Evolutionary conservation across 2,888 invertebrate genomes (phyloP).

Genomic region (Syritta pipiens): DNA sequence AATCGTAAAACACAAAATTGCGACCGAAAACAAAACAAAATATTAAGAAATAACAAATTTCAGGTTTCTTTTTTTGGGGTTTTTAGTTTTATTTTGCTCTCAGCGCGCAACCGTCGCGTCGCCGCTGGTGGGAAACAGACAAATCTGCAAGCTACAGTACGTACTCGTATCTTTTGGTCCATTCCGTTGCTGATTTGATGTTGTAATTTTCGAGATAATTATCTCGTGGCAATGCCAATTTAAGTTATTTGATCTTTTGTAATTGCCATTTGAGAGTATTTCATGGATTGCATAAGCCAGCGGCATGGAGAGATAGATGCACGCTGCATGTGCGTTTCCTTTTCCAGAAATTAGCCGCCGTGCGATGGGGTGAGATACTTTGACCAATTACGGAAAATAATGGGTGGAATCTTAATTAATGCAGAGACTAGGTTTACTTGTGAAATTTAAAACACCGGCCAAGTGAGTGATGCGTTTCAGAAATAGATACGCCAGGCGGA

Average conservation of each 20-base stretch:
- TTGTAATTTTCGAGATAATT: constrained; percentile 38
- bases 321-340: constrained; percentile 5
- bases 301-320: constrained; percentile 5
- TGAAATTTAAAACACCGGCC: no score
- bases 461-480: no score
- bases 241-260: constrained; percentile 51
- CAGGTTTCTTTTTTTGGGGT: background rate
- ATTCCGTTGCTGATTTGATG: constrained; percentile 45
- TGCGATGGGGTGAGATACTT: constrained; percentile 21
- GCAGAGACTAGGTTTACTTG: background rate
- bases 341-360: background rate
- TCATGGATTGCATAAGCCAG: constrained; percentile 37
- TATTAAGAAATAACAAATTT: constrained; percentile 10
- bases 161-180: constrained; percentile 15
- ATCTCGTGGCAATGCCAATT: constrained; percentile 46
- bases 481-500: no score
- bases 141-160: constrained; percentile 1
- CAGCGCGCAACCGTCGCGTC: no score
- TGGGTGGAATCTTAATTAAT: constrained; percentile 6
- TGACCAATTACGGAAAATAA: constrained; percentile 11
- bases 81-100: no score
- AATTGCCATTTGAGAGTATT: constrained; percentile 49
- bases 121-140: constrained; percentile 28
- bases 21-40: constrained; percentile 5
- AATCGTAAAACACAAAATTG: constrained; percentile 9